A percentile compares a stretch with the other conserved stretches of the same genome.
phyloP scores from a whole-genome alignment of 2,113 vertebrate genomes.

The Ploceus nigricollis region DNA sequence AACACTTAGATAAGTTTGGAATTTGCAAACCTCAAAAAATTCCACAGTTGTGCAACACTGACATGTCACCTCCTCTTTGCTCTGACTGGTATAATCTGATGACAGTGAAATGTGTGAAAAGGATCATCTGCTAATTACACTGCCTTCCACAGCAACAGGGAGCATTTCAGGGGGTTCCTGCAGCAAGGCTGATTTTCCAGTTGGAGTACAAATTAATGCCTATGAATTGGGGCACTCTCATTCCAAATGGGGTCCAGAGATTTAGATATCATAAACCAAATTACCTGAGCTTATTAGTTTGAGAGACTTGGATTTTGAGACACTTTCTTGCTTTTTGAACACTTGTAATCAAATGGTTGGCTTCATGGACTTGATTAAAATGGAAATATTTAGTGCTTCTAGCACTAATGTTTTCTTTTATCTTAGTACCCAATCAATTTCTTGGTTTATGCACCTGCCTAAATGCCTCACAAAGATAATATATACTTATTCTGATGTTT shows the following conservation, averaged over 20 bases:
- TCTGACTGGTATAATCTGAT: not conserved
- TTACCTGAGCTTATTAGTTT: not conserved
- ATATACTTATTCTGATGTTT: not conserved
- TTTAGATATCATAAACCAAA: not conserved
- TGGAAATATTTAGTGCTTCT: not conserved
- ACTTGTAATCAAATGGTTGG: not conserved
- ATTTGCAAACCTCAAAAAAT: not conserved
- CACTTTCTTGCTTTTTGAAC: not conserved
- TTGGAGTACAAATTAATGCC: not conserved
- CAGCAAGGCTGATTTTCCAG: not conserved
- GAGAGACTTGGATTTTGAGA: not conserved
- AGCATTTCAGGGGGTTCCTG: not conserved
- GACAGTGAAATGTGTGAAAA: not conserved
- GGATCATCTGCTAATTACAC: not conserved
- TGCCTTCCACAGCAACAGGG: not conserved
- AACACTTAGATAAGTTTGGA: not conserved
- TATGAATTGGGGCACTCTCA: not conserved
- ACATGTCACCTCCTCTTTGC: not conserved
- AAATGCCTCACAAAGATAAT: not conserved
- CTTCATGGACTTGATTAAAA: not conserved
- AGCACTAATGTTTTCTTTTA: not conserved
- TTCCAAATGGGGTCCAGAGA: not conserved
- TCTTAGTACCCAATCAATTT: not conserved
- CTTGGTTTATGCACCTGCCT: not conserved
- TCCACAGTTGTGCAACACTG: not conserved